These are phyloP conservation scores for Climacteris rufus DNA, from an alignment of 2,113 vertebrate species.

Conservation along the genomic window DNA sequence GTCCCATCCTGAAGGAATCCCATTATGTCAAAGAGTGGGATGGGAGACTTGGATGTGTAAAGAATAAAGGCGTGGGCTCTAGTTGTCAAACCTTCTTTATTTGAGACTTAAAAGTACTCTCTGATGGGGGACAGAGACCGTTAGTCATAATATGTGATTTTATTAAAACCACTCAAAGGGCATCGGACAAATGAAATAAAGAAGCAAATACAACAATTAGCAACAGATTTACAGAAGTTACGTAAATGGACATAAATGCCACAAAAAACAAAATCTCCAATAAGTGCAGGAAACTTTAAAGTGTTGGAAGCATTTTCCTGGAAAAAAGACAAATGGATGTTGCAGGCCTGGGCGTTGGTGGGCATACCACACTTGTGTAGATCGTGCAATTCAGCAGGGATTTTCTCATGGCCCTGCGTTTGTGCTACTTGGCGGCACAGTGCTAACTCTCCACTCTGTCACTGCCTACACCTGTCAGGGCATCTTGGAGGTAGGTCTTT, in stretches of 20 bases:
- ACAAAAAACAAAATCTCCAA: neutral
- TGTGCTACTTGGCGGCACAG: neutral
- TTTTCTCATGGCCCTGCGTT: neutral
- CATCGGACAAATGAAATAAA: conserved; percentile 39
- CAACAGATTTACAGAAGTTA: conserved; percentile 60
- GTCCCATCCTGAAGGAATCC: neutral
- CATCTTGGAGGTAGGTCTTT: neutral
- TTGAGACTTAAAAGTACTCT: conserved; percentile 32
- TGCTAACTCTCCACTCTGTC: neutral
- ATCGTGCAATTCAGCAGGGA: neutral
- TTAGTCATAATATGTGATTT: conserved; percentile 56
- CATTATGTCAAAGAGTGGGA: neutral
- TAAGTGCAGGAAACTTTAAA: conserved; percentile 19
- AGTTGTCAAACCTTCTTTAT: conserved; percentile 8
- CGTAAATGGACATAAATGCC: conserved; percentile 38
- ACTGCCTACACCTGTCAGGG: neutral
- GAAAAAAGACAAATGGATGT: neutral
- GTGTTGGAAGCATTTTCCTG: conserved; percentile 43
- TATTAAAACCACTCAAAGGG: conserved; percentile 62
- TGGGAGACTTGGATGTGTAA: neutral
- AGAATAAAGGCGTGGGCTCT: neutral
- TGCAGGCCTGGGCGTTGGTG: neutral
- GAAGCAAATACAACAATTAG: conserved; percentile 49
- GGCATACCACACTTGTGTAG: neutral
- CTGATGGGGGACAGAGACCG: neutral